These are phyloP conservation scores for Onychomys leucogaster DNA, from an alignment of 2,797 vertebrate species.

Conservation along the genomic window DNA sequence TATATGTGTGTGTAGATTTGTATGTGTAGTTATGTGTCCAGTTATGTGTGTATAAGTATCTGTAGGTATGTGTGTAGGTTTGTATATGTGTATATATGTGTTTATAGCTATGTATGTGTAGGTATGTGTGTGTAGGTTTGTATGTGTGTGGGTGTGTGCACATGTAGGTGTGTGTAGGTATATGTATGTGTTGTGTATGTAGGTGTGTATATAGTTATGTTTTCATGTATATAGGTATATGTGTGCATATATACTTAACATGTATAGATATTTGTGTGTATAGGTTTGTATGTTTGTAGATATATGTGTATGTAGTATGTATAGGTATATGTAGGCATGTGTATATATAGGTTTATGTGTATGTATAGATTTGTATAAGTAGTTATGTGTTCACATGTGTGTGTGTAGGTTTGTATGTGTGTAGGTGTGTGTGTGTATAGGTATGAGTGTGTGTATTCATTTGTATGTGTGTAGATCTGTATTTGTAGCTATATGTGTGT, in stretches of 20 bases:
- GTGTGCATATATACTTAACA: too few relatives aligned
- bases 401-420: background rate
- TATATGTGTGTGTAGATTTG: background rate
- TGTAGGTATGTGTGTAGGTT: background rate
- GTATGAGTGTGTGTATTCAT: background rate
- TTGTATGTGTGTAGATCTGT: background rate
- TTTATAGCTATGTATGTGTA: background rate
- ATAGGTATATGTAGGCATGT: background rate
- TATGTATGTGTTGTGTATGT: background rate
- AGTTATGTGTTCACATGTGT: background rate
- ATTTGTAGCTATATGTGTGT: background rate
- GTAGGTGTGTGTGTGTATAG: background rate
- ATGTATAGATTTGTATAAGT: background rate
- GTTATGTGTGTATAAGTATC: too few relatives aligned
- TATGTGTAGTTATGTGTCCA: too few relatives aligned
- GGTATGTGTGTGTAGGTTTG: background rate
- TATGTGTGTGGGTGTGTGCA: background rate
- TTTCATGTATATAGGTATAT: background rate
- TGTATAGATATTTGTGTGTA: too few relatives aligned
- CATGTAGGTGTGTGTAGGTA: too few relatives aligned
- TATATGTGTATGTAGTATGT: background rate
- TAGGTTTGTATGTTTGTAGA: background rate
- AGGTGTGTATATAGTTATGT: too few relatives aligned
- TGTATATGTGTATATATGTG: background rate
- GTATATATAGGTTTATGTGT: background rate